Evolutionary conservation across 2,888 invertebrate genomes (phyloP).

Genomic region (Agrochola macilenta): DNA sequence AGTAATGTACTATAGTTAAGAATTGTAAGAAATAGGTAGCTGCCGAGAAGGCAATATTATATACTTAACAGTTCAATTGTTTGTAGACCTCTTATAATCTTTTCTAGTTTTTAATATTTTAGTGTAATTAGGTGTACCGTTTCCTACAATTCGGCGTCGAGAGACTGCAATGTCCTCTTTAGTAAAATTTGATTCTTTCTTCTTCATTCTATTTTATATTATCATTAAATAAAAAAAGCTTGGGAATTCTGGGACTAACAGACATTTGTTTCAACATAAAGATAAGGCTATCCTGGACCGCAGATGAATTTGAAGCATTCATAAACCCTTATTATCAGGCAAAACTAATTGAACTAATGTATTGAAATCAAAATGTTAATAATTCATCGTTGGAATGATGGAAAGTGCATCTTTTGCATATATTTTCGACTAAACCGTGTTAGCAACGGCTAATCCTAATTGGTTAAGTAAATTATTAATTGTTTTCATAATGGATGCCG

Average conservation of each 20-base stretch:
- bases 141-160: too few relatives aligned
- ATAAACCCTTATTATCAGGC: not conserved
- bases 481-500: constrained; percentile 27
- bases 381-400: not conserved
- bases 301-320: constrained; percentile 2
- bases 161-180: not conserved
- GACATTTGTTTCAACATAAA: constrained; percentile 16
- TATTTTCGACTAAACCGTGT: constrained; percentile 12
- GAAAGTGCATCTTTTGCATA: constrained; percentile 38
- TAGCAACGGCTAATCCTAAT: constrained; percentile 46
- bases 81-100: not conserved
- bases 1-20: too few relatives aligned
- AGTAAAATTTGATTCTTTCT: not conserved
- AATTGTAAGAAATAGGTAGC: too few relatives aligned
- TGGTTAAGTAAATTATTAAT: constrained; percentile 46
- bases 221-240: not conserved
- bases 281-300: constrained; percentile 4
- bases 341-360: not conserved
- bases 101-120: too few relatives aligned
- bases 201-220: not conserved
- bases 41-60: too few relatives aligned
- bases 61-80: too few relatives aligned
- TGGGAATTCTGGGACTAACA: not conserved
- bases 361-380: constrained; percentile 21
- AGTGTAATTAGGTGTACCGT: too few relatives aligned